Evolutionary conservation across 2,797 vertebrate genomes (phyloP).

Genomic region (Macropodus opercularis): DNA sequence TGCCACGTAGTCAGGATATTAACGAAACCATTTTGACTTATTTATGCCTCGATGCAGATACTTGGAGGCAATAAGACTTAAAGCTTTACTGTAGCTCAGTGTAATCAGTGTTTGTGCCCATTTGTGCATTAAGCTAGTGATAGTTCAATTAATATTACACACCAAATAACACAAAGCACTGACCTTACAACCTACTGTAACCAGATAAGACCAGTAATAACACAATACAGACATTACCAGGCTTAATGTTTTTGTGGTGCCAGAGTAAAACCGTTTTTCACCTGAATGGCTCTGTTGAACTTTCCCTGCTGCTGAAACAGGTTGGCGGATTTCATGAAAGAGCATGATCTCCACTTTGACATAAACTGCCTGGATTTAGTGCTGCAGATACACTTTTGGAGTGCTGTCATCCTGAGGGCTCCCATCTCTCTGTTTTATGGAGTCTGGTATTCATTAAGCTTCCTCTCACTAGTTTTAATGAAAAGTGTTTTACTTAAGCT

Average conservation of each 20-base stretch:
- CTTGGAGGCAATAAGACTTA: too few species aligned
- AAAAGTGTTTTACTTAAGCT: constrained; percentile 60
- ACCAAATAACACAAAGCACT: too few species aligned
- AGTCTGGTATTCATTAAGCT: constrained; percentile 56
- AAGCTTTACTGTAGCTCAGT: too few species aligned
- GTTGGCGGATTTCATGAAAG: constrained; percentile 36
- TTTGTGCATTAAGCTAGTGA: too few species aligned
- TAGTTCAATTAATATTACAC: too few species aligned
- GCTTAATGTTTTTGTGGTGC: not conserved
- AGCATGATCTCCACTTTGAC: constrained; percentile 45
- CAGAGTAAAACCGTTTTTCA: not conserved
- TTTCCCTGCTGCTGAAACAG: constrained; percentile 13
- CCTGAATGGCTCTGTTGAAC: constrained; percentile 27
- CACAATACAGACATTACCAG: not conserved
- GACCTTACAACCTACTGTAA: too few species aligned
- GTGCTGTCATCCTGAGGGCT: constrained; percentile 54
- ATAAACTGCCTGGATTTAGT: constrained; percentile 57
- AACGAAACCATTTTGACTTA: too few species aligned
- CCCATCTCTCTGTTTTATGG: constrained; percentile 54
- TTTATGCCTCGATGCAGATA: too few species aligned
- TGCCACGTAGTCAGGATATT: too few species aligned
- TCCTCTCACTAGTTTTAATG: constrained; percentile 59
- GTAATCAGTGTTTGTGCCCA: too few species aligned
- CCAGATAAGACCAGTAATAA: too few species aligned
- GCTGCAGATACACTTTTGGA: constrained; percentile 40